A percentile compares a stretch with the other conserved stretches of the same genome.
phyloP scores from a whole-genome alignment of 2,888 invertebrate species.

The Psylliodes chrysocephalus region DNA sequence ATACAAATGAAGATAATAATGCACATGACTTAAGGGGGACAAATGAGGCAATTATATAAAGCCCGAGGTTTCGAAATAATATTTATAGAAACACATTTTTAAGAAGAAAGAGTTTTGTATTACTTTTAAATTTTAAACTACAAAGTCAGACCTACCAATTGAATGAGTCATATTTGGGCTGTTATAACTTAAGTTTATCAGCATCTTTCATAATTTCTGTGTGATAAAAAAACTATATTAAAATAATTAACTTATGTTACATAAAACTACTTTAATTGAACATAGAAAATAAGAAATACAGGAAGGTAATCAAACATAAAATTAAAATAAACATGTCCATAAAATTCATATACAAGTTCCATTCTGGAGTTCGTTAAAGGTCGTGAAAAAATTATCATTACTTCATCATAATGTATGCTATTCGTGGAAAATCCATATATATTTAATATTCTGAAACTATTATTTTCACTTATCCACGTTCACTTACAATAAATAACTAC shows the following conservation, averaged over 20 bases:
- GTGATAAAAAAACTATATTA: constrained; percentile 39
- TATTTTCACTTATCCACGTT: too few species aligned
- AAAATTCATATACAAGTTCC: too few species aligned
- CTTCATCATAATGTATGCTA: too few species aligned
- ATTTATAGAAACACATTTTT: constrained; percentile 30
- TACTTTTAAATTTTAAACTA: constrained; percentile 36
- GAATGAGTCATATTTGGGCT: constrained; percentile 31
- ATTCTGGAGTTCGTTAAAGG: too few species aligned
- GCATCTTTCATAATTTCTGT: constrained; percentile 14
- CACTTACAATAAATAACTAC: too few species aligned
- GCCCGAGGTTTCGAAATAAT: too few species aligned
- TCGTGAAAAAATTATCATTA: too few species aligned
- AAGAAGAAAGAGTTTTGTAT: constrained; percentile 42
- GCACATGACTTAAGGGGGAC: too few species aligned
- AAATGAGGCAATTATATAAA: too few species aligned
- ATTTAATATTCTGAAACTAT: too few species aligned
- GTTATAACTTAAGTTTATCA: constrained; percentile 18
- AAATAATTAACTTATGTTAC: constrained; percentile 53
- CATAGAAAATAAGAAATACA: constrained; percentile 42
- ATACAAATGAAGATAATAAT: too few species aligned
- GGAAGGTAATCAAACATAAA: constrained; percentile 39
- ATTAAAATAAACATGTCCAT: constrained; percentile 61
- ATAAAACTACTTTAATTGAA: constrained; percentile 53
- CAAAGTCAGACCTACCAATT: constrained; percentile 40
- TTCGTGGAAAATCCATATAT: too few species aligned